Conservation (phyloP, 1,140 invertebrate species). For the Drosophila asahinai region DNA sequence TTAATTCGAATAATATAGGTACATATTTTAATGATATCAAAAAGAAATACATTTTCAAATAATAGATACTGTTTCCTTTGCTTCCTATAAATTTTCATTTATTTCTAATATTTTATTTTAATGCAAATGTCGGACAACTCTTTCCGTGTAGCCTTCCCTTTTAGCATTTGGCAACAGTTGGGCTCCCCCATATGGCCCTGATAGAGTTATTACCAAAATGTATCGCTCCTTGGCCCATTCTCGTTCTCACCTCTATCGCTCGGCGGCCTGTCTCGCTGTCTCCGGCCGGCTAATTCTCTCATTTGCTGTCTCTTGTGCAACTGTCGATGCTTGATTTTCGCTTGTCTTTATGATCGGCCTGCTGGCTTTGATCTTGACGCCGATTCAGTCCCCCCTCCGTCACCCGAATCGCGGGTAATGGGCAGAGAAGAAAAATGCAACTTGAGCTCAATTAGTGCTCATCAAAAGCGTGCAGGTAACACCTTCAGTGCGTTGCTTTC, state of each 20-base stretch:
- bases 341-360: constrained; percentile 75
- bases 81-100: no score
- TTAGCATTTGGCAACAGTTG: constrained; percentile 60
- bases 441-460: constrained; percentile 83
- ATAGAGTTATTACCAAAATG: constrained; percentile 81
- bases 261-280: constrained; percentile 12
- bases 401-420: constrained; percentile 59
- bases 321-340: constrained; percentile 82
- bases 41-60: neutral
- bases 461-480: constrained; percentile 83
- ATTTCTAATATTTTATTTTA: neutral
- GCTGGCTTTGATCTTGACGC: constrained; percentile 77
- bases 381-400: constrained; percentile 2
- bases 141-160: constrained; percentile 33
- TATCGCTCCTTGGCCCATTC: constrained; percentile 15
- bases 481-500: constrained; percentile 81
- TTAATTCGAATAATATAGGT: no score
- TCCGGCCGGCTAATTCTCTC: constrained; percentile 40
- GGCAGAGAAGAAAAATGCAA: constrained; percentile 76
- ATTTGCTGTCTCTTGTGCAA: constrained; percentile 43
- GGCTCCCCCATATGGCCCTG: constrained; percentile 66
- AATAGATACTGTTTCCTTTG: no score
- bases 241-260: constrained; percentile 23
- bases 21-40: neutral
- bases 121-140: neutral